These are phyloP conservation scores for Patiria miniata DNA, from an alignment of 35 echinoderm and acorn worm species.

Conservation along the genomic window DNA sequence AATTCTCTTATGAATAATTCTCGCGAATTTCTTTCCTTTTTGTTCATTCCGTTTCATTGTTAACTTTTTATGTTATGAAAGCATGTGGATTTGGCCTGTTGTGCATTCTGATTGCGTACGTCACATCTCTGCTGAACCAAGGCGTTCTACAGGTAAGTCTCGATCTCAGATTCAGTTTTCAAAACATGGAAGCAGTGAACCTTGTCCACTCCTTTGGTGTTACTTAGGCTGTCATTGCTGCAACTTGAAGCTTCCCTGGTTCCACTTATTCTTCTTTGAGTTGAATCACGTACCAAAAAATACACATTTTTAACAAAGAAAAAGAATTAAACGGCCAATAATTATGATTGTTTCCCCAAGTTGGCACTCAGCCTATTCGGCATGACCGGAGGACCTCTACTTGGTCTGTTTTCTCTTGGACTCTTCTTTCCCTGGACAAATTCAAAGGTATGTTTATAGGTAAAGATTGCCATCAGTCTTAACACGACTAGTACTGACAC, in stretches of 20 bases:
- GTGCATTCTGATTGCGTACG: constrained; percentile 56
- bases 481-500: too few species aligned
- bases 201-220: not conserved
- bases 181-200: not conserved
- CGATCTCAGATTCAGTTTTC: not conserved
- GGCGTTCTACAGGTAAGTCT: constrained; percentile 71
- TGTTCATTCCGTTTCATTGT: not conserved
- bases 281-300: too few species aligned
- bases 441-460: constrained; percentile 64
- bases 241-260: not conserved
- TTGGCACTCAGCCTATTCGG: constrained; percentile 67
- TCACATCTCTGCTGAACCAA: constrained; percentile 66
- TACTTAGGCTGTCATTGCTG: not conserved
- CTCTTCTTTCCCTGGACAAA: constrained; percentile 91
- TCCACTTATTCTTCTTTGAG: not conserved
- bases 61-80: constrained; percentile 1
- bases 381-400: constrained; percentile 71
- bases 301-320: too few species aligned
- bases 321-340: too few species aligned
- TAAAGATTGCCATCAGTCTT: too few species aligned
- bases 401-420: constrained; percentile 82
- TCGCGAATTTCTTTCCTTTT: too few species aligned
- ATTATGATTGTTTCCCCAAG: constrained; percentile 38
- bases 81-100: constrained; percentile 67
- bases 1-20: too few species aligned